Evolutionary conservation across 64 coral and sea anemone genomes (phyloP), one percentile per base, ranked within the genome.

Genomic region (Montipora efflorescens): DNA sequence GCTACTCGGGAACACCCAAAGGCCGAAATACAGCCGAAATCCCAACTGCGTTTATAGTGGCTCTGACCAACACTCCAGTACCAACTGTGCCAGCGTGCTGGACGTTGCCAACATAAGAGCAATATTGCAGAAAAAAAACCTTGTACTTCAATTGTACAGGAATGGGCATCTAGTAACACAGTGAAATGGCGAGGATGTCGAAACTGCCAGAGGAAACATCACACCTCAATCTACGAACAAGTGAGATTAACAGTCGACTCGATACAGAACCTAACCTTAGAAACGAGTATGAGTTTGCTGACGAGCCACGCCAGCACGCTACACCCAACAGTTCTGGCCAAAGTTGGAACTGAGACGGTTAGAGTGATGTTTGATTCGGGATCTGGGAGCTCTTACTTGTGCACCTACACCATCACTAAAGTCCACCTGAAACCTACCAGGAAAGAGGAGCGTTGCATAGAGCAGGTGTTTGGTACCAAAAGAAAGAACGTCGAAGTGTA

Each of bases 351-450:
- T 13, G 67, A 80, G 46, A 55, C 70, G 77, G 92, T 73, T 3
- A 53, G 92, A 58, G 47, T 89, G 23, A 25, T 25, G 23, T 25
- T 20, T 3, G 92, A 94, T 67, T 88, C n/a, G 2, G 92, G 92
- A 50, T 85, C 92, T 8, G 77, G 85, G 6, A 94, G 85, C 59
- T 94, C 92, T 5, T 94, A 82, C 13, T 80, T 94, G 23, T 88
- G 92, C n/a, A 88, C 92, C 23, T 62, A 93, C 61, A 18, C 87
- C 44, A 45, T 87, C 16, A 93, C 91, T 43, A 93, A 87, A 43
- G 45, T 88, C 6, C 74, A 84, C 48, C 49, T 88, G 76, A 93
- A 88, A 62, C 83, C 83, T 69, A 12, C 76, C 7, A 71, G 83
- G 28, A 66, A 71, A 12, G 61, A 93, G 44, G 48, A 87, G 47